Percentiles rank a stretch among this genome's conserved stretches.
Conservation (phyloP, 35 echinoderm and acorn worm genomes). For the Hemicentrotus pulcherrimus region DNA sequence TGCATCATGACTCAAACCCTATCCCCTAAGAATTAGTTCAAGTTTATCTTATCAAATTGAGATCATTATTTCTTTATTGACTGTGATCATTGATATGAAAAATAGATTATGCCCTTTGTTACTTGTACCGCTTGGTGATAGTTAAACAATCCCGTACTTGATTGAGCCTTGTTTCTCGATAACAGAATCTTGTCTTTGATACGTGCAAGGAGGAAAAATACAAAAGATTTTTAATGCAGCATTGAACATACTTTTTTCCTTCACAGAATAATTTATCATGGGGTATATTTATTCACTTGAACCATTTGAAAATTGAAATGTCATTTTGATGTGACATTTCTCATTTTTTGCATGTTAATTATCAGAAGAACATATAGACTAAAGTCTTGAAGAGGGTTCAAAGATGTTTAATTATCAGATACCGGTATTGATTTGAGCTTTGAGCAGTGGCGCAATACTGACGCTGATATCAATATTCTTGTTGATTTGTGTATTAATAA, state of each 20-base stretch:
- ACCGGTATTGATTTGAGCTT: background rate
- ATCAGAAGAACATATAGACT: background rate
- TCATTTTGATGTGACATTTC: background rate
- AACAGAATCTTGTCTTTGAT: background rate
- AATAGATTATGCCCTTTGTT: too few species aligned
- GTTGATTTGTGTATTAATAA: background rate
- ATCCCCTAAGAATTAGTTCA: background rate
- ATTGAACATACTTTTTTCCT: too few species aligned
- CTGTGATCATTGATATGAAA: background rate
- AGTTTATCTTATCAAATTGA: background rate
- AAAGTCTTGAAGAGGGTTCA: background rate
- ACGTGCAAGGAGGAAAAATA: background rate
- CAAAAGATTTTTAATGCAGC: background rate
- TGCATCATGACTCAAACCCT: background rate
- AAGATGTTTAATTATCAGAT: background rate
- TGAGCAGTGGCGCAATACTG: background rate
- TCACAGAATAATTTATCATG: too few species aligned
- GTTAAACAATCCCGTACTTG: background rate
- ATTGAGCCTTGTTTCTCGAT: background rate
- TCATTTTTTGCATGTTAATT: background rate
- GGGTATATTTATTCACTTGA: too few species aligned
- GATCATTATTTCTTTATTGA: background rate
- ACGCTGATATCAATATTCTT: background rate
- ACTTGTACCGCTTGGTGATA: background rate
- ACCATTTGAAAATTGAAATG: background rate